Conservation (phyloP, 2,797 vertebrate genomes). For the Periparus ater region DNA sequence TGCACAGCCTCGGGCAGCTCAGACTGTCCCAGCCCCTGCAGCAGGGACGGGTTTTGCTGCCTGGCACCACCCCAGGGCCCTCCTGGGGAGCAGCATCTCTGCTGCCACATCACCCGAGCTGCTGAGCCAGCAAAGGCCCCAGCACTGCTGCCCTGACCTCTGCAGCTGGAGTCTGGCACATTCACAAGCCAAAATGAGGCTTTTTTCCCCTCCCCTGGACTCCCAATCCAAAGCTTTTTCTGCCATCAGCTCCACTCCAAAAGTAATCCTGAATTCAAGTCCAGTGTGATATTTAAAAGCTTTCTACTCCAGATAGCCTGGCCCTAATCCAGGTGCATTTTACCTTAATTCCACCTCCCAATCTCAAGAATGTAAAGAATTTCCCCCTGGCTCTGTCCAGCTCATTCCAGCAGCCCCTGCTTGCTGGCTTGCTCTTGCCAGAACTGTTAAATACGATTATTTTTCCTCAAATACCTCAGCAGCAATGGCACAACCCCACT, state of each 20-base stretch:
- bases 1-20: neutral
- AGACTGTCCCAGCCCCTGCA: neutral
- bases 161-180: neutral
- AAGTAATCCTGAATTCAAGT: neutral
- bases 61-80: neutral
- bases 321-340: neutral
- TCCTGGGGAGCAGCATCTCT: neutral
- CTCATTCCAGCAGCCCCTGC: neutral
- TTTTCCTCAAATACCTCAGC: constrained; percentile 25
- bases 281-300: neutral
- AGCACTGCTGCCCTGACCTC: neutral
- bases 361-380: neutral
- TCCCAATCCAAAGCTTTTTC: neutral
- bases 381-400: constrained; percentile 17
- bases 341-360: neutral
- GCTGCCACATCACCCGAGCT: neutral
- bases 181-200: neutral
- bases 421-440: neutral
- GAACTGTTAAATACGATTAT: neutral
- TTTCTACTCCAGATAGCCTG: neutral
- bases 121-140: neutral
- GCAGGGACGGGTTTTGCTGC: neutral
- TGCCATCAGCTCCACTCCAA: neutral
- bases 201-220: rapidly evolving
- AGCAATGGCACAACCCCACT: neutral